Conservation (phyloP, 2,797 vertebrate genomes). For the Ammospiza maritima region DNA sequence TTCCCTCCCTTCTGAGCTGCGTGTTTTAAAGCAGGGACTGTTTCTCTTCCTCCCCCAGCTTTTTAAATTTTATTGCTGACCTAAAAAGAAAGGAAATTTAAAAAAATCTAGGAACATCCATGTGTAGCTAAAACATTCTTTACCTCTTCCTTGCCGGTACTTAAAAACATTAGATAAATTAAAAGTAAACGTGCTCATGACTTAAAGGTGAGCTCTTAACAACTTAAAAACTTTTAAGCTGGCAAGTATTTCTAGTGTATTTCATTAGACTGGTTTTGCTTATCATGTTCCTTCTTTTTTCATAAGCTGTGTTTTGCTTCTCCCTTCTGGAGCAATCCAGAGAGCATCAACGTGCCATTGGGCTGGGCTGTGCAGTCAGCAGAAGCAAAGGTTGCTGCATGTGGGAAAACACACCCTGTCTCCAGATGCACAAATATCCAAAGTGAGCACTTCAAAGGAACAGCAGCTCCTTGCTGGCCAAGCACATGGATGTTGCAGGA, state of each 20-base stretch:
- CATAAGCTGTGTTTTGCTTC: background rate
- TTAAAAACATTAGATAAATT: background rate
- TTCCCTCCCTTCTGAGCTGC: background rate
- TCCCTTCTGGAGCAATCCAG: background rate
- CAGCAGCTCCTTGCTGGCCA: background rate
- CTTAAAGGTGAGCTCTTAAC: background rate
- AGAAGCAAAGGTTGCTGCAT: background rate
- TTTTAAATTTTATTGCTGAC: background rate
- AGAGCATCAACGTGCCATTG: background rate
- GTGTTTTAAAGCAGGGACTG: background rate
- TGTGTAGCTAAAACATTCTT: background rate
- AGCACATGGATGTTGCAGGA: background rate
- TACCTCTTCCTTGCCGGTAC: background rate
- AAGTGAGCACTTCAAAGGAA: background rate
- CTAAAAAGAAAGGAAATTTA: background rate
- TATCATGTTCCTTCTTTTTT: background rate
- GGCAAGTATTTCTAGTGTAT: background rate
- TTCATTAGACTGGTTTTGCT: background rate
- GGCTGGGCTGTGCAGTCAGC: background rate
- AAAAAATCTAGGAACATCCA: background rate
- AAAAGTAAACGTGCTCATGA: background rate
- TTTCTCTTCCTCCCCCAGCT: background rate
- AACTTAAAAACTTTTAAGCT: background rate
- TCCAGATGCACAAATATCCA: background rate
- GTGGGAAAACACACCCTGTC: accelerated